phyloP scores from a whole-genome alignment of 2,888 invertebrate species.

The Zhuqinia jingwanae region DNA sequence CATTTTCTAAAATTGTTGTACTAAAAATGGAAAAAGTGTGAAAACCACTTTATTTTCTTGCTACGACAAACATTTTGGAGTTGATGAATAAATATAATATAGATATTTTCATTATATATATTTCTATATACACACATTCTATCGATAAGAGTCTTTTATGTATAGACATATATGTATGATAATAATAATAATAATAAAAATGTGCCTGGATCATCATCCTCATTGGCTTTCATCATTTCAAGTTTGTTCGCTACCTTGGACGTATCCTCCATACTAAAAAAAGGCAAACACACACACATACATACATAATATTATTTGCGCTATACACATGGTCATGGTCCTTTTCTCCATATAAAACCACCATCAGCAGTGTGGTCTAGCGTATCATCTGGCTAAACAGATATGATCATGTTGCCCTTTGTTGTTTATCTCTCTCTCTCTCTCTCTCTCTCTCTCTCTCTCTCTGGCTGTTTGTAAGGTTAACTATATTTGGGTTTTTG shows the following conservation, averaged over 20 bases:
- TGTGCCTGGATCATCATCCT: slow-evolving; percentile 38
- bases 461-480: too few species aligned
- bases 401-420: slow-evolving; percentile 12
- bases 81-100: slow-evolving; percentile 23
- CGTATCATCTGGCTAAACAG: not conserved
- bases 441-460: too few species aligned
- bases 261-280: slow-evolving; percentile 59
- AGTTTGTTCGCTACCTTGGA: slow-evolving; percentile 3
- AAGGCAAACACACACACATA: too few species aligned
- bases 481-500: too few species aligned
- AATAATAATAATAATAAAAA: too few species aligned
- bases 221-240: slow-evolving; percentile 58
- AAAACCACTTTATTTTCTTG: slow-evolving; percentile 20
- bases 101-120: not conserved
- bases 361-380: not conserved
- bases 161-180: too few species aligned
- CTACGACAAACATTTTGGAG: not conserved
- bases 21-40: slow-evolving; percentile 18
- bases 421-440: not conserved
- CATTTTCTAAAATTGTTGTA: not conserved
- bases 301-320: too few species aligned
- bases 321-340: too few species aligned
- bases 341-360: too few species aligned
- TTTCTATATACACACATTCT: not conserved
- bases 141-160: too few species aligned